A percentile compares a stretch with the other conserved stretches of the same genome.
phyloP scores from a whole-genome alignment of 2,797 vertebrate species.

The Amniataba percoides region DNA sequence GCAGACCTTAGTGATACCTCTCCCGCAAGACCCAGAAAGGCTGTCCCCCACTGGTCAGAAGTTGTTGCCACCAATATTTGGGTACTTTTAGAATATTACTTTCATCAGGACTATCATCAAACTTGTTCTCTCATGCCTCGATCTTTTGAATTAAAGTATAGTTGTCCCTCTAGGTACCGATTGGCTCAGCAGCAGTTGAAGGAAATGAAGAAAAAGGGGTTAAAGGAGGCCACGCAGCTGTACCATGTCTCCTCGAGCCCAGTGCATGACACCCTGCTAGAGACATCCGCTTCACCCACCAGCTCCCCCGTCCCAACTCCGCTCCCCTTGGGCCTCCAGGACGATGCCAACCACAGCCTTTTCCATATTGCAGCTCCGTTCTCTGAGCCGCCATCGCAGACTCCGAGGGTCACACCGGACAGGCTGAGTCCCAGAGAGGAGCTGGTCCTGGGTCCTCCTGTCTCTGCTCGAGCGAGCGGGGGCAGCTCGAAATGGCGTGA shows the following conservation, averaged over 20 bases:
- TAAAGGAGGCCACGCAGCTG: constrained; percentile 93
- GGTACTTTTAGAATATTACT: constrained; percentile 71
- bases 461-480: constrained; percentile 68
- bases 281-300: constrained; percentile 80
- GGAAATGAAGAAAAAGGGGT: constrained; percentile 97
- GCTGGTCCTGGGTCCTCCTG: constrained; percentile 74
- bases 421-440: constrained; percentile 85
- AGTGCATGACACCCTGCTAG: constrained; percentile 89
- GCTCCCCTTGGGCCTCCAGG: constrained; percentile 42
- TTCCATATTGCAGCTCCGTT: constrained; percentile 88
- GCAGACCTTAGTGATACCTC: constrained; percentile 70
- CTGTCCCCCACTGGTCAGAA: constrained; percentile 91
- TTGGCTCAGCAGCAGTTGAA: constrained; percentile 97
- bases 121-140: neutral
- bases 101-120: neutral
- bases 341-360: constrained; percentile 77
- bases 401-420: constrained; percentile 71
- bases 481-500: constrained; percentile 83
- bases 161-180: constrained; percentile 84
- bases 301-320: constrained; percentile 81
- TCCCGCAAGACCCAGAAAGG: constrained; percentile 84
- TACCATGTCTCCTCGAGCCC: constrained; percentile 97
- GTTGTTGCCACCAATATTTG: constrained; percentile 94
- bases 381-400: constrained; percentile 82
- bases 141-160: neutral